Evolutionary conservation across 2,888 invertebrate genomes (phyloP).

Genomic region (Meliscaeva auricollis): DNA sequence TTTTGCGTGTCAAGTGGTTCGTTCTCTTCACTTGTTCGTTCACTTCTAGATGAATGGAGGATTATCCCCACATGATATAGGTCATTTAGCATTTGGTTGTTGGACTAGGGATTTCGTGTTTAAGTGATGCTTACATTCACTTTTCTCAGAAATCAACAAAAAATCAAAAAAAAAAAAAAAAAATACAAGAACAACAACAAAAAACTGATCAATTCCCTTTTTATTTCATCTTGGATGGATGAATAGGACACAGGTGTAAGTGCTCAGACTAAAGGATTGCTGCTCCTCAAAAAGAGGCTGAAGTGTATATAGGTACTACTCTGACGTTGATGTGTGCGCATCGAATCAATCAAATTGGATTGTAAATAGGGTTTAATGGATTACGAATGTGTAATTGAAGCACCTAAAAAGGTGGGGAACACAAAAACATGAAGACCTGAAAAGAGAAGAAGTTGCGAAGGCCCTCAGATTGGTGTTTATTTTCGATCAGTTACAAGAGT

Average conservation of each 20-base stretch:
- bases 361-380: conserved; percentile 73
- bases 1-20: conserved; percentile 66
- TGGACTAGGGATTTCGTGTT: conserved; percentile 23
- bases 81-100: conserved; percentile 67
- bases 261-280: conserved; percentile 13
- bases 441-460: conserved; percentile 17
- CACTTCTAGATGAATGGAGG: conserved; percentile 48
- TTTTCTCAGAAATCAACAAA: conserved; percentile 19
- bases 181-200: background rate
- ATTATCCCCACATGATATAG: conserved; percentile 66
- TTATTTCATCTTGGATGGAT: background rate
- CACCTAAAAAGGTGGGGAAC: background rate
- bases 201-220: conserved; percentile 1
- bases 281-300: conserved; percentile 8
- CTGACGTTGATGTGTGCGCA: conserved; percentile 41
- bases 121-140: conserved; percentile 35
- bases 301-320: background rate
- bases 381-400: conserved; percentile 63
- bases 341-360: conserved; percentile 75
- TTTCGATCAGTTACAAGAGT: conserved; percentile 52
- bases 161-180: background rate
- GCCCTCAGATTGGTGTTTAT: conserved; percentile 52
- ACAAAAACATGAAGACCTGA: conserved; percentile 17
- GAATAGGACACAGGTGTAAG: conserved; percentile 17
- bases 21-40: conserved; percentile 33